Base-by-base conservation (phyloP, 1,140 invertebrate species). In the Onthophagus taurus region DNA sequence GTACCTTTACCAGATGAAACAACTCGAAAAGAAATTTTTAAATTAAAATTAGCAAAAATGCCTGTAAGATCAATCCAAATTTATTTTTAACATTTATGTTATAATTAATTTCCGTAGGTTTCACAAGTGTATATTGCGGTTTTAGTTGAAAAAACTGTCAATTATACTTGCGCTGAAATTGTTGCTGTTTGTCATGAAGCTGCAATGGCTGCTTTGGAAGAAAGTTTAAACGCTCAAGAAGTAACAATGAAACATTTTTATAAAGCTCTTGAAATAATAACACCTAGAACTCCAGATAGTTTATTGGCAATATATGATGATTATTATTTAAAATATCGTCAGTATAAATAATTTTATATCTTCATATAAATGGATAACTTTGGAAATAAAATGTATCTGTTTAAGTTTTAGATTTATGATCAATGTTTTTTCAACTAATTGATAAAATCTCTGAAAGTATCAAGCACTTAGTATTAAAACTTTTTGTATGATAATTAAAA, bases 81-180 rank as follows among this genome's bases (percentile, higher is more conserved):
- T 19, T 31, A 31, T 9, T 31, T 42, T n/a, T 13, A 23, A 2
- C 2, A n/a, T 12, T 8, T 42, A 17, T 21, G 29, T 20, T 33
- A 17, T 2, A 13, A 29, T 29, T 23, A 39, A 18, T 14, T 29
- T n/a, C 53, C 53, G 20, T 31, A 60, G 58, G 49, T 64, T 2
- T 44, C 66, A 29, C 71, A 81, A 61, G 74, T 92, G 3, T 54
- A 72, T 48, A 52, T 87, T 16, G 65, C 78, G 2, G 54, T 69
- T 24, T 62, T 94, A 38, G 81, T 85, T 0, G 47, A 68, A 1
- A 54, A 54, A 34, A 91, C 86, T 2, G 69, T 80, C 19, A 76
- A 76, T 12, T 93, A 89, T 68, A 91, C 90, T 0, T 89, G 90
- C 2, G 90, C 90, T 2, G 90, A 95, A 74, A 78, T 92, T 2